phyloP scores from a whole-genome alignment of 2,113 vertebrate genomes.

The Myotis yumanensis region DNA sequence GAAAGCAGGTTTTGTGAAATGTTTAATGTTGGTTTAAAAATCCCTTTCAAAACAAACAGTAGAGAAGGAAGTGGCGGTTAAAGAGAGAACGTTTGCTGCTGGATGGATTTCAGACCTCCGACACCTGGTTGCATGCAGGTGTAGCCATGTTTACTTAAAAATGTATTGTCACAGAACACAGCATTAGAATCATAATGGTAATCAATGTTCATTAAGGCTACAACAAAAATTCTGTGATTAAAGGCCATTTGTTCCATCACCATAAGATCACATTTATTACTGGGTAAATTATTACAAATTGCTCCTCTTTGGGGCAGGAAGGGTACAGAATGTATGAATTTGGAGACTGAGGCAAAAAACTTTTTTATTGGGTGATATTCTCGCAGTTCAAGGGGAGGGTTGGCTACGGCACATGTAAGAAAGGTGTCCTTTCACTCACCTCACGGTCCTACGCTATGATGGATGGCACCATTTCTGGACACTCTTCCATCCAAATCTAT shows the following conservation, averaged over 20 bases:
- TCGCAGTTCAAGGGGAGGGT: not conserved
- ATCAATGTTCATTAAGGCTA: slow-evolving; percentile 65
- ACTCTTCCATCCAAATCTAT: not conserved
- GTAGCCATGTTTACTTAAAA: slow-evolving; percentile 45
- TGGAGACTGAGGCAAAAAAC: not conserved
- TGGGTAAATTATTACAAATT: slow-evolving; percentile 54
- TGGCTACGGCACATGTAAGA: not conserved
- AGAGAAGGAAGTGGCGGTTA: not conserved
- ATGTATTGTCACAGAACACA: slow-evolving; percentile 39
- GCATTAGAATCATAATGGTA: slow-evolving; percentile 3
- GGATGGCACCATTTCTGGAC: not conserved
- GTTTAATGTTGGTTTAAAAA: slow-evolving; percentile 68
- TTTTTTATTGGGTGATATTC: not conserved
- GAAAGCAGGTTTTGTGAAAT: slow-evolving; percentile 75
- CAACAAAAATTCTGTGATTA: slow-evolving; percentile 57
- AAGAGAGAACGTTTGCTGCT: not conserved
- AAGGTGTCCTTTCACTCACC: not conserved
- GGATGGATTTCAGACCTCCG: slow-evolving; percentile 48
- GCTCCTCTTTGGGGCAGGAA: not conserved
- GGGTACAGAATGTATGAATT: not conserved
- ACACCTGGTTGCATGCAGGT: slow-evolving; percentile 20
- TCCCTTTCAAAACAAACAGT: slow-evolving; percentile 62
- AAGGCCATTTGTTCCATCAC: slow-evolving; percentile 53
- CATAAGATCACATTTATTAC: slow-evolving; percentile 52
- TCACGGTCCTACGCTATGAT: accelerated